Percentiles rank a stretch among this genome's conserved stretches.
These are phyloP conservation scores for Liparis tanakae DNA, from an alignment of 2,797 vertebrate species.

Conservation along the genomic window DNA sequence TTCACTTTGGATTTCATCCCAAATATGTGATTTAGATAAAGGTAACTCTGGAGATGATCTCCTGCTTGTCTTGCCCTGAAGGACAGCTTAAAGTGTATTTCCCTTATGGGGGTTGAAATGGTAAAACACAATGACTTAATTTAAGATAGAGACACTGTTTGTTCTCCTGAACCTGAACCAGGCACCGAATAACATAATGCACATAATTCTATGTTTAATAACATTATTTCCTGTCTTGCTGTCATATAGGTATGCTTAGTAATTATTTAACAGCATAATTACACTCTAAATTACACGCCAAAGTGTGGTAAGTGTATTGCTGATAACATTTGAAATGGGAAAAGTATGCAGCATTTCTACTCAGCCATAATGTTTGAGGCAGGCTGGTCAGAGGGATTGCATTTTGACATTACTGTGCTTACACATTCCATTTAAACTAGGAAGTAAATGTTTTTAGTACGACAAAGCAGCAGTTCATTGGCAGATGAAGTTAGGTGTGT, in stretches of 20 bases:
- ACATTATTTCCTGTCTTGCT: neutral
- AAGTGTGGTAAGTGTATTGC: neutral
- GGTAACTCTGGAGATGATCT: neutral
- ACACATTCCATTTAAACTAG: conserved; percentile 17
- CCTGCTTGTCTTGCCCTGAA: no score
- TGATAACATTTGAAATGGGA: conserved; percentile 1
- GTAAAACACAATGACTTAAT: neutral
- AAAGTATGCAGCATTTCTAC: neutral
- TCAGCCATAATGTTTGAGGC: conserved; percentile 2
- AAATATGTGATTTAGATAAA: neutral
- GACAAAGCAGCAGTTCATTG: conserved; percentile 37
- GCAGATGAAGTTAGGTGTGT: conserved; percentile 51
- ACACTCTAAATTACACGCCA: neutral
- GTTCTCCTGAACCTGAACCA: neutral
- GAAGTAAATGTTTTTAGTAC: conserved; percentile 40
- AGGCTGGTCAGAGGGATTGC: conserved; percentile 7
- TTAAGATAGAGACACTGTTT: no score
- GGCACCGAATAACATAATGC: neutral
- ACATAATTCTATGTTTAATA: neutral
- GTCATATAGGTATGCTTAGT: neutral
- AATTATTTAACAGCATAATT: neutral
- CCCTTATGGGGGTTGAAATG: neutral
- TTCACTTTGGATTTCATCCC: neutral
- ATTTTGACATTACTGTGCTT: conserved; percentile 20
- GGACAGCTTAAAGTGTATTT: neutral